Conservation (phyloP, 2,797 vertebrate genomes). For the Tinamus major region DNA sequence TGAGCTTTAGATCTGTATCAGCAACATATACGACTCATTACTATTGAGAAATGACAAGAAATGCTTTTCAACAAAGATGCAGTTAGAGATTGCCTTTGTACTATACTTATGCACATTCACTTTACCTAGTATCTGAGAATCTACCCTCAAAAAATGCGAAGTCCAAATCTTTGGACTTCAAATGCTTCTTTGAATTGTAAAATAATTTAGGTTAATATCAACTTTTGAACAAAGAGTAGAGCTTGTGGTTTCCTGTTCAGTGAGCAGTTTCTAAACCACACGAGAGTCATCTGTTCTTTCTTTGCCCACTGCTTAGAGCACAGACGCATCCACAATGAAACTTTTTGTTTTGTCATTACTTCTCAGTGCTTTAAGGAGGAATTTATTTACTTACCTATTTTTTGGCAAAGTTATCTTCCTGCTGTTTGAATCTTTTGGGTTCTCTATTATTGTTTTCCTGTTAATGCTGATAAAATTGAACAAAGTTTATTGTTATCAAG, state of each 20-base stretch:
- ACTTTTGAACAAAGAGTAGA: background rate
- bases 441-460: constrained; percentile 38
- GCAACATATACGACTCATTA: background rate
- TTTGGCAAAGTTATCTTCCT: constrained; percentile 58
- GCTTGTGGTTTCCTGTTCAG: constrained; percentile 32
- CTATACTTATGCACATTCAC: background rate
- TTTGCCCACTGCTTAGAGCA: background rate
- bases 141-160: background rate
- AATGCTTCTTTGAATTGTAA: background rate
- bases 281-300: background rate
- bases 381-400: constrained; percentile 73
- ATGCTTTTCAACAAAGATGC: background rate
- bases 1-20: background rate
- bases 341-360: background rate
- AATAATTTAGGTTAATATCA: constrained; percentile 1
- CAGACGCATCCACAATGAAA: background rate
- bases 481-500: constrained; percentile 27
- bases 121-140: background rate
- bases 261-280: background rate
- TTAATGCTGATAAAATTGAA: constrained; percentile 56
- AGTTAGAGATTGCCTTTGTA: background rate
- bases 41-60: background rate
- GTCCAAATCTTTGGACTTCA: background rate
- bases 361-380: constrained; percentile 32
- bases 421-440: constrained; percentile 25